Conservation (phyloP, 2,113 vertebrate species). For the Ptyas mucosa region DNA sequence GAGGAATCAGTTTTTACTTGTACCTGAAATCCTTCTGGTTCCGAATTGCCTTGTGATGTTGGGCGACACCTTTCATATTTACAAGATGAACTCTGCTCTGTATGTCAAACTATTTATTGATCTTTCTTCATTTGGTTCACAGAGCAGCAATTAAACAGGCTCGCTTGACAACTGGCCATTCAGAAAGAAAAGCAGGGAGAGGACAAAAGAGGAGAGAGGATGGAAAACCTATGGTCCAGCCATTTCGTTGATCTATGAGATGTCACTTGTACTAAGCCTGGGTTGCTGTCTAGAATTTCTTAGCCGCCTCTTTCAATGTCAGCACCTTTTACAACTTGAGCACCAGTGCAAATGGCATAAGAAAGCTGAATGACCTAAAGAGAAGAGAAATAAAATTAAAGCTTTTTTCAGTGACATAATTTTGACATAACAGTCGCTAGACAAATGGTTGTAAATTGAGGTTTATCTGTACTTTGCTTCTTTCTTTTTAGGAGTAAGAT, state of each 20-base stretch:
- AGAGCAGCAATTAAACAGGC: background rate
- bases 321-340: background rate
- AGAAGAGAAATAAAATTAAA: background rate
- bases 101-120: constrained; percentile 8
- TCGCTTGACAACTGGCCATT: background rate
- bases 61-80: constrained; percentile 23
- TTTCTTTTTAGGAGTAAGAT: background rate
- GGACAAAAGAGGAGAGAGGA: background rate
- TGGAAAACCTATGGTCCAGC: background rate
- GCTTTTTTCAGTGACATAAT: background rate
- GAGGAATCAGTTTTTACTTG: background rate
- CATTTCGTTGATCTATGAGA: background rate
- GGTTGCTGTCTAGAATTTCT: background rate
- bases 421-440: background rate
- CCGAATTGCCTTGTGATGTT: background rate
- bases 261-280: background rate
- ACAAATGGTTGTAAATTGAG: background rate
- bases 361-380: background rate
- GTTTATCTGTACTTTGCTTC: background rate
- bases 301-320: background rate
- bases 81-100: constrained; percentile 11
- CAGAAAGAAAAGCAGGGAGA: background rate
- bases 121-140: background rate
- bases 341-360: background rate
- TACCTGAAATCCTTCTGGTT: background rate